Conservation (phyloP, 2,113 vertebrate genomes). For the Calyptomena viridis region DNA sequence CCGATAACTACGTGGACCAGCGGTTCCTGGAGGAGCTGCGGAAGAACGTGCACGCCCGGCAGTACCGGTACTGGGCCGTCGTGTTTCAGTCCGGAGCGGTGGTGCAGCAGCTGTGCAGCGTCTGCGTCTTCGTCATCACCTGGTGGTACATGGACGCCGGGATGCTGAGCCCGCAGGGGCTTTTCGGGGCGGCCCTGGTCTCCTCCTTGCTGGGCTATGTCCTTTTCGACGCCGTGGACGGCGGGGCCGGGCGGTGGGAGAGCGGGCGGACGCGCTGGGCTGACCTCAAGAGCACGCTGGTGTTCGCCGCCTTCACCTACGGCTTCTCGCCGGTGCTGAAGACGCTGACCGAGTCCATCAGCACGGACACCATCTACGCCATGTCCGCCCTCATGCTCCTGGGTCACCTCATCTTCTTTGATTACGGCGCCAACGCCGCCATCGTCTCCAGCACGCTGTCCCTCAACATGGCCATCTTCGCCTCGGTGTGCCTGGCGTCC, state of each 20-base stretch:
- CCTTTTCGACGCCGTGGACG: conserved; percentile 79
- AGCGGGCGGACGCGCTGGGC: conserved; percentile 81
- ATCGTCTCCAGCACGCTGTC: conserved; percentile 90
- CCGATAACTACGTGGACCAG: conserved; percentile 94
- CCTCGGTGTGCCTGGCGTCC: conserved; percentile 92
- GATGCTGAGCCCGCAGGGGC: conserved; percentile 78
- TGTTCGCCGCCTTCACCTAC: conserved; percentile 92
- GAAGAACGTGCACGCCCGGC: conserved; percentile 86
- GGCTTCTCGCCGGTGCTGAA: conserved; percentile 94
- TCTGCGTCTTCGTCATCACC: conserved; percentile 88
- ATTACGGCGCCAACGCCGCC: conserved; percentile 88
- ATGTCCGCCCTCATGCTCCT: conserved; percentile 94
- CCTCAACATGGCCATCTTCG: conserved; percentile 94
- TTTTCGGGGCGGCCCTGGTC: conserved; percentile 78
- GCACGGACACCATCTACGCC: conserved; percentile 95
- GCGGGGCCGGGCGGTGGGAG: conserved; percentile 53
- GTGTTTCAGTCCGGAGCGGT: conserved; percentile 90
- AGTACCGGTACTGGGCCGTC: conserved; percentile 87
- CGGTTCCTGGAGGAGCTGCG: conserved; percentile 91
- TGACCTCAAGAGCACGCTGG: conserved; percentile 87
- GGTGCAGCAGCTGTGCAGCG: conserved; percentile 91
- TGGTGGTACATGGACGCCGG: conserved; percentile 96
- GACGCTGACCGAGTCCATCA: conserved; percentile 94
- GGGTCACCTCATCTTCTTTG: conserved; percentile 91
- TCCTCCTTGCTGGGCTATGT: conserved; percentile 85